A percentile compares a stretch with the other conserved stretches of the same genome.
Evolutionary conservation across 1,140 invertebrate genomes (phyloP).

Genomic region (Pantala flavescens): DNA sequence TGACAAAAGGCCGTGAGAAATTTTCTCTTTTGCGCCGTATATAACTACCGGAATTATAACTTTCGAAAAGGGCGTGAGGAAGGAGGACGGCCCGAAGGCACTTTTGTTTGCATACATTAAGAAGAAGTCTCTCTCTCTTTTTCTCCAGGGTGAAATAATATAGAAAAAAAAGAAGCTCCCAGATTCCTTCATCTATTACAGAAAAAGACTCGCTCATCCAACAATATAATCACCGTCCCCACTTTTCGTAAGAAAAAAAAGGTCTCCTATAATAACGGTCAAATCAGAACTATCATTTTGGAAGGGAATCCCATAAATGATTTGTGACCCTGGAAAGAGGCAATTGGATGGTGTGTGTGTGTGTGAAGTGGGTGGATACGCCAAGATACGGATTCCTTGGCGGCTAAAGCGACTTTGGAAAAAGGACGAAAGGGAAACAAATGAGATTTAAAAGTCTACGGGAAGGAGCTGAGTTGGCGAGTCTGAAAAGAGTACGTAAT

Average conservation of each 20-base stretch:
- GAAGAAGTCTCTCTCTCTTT: background rate
- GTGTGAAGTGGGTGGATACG: background rate
- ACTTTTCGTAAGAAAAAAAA: background rate
- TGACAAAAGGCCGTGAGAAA: background rate
- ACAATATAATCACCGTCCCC: conserved; percentile 4
- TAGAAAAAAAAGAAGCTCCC: background rate
- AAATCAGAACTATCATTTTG: conserved; percentile 8
- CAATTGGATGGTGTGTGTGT: background rate
- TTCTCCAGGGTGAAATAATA: background rate
- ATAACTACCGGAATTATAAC: conserved; percentile 2
- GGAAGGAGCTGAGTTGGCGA: too few species aligned
- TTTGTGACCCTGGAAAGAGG: background rate
- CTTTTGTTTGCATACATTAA: conserved; percentile 3
- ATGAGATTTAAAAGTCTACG: background rate
- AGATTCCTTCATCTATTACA: background rate
- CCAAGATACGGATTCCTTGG: background rate
- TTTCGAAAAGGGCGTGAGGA: background rate
- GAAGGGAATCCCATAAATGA: conserved; percentile 9
- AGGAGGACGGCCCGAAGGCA: background rate
- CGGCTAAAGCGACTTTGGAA: background rate
- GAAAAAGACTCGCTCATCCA: background rate
- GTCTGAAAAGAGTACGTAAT: background rate
- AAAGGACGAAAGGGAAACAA: background rate
- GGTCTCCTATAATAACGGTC: background rate
- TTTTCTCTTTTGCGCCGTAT: background rate